These are phyloP conservation scores for Apodemia mormo DNA, from an alignment of 2,888 invertebrate species.

Conservation along the genomic window DNA sequence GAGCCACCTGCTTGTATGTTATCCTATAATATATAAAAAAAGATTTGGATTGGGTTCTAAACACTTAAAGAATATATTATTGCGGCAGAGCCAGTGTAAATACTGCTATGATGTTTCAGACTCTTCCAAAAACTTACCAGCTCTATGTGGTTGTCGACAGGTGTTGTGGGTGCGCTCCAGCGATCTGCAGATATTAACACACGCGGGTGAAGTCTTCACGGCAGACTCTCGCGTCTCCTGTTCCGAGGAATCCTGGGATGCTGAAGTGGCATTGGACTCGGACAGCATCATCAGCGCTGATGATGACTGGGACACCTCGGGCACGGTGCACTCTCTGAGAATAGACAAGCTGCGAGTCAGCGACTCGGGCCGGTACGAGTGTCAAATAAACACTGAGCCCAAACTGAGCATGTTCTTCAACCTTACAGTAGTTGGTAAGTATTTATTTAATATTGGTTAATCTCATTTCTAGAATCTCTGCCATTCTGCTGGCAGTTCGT, in stretches of 20 bases:
- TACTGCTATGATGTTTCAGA: too few species aligned
- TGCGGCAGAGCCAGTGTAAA: too few species aligned
- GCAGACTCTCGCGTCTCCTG: conserved; percentile 85
- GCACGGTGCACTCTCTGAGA: conserved; percentile 81
- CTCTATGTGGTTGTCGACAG: conserved; percentile 57
- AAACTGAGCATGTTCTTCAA: conserved; percentile 86
- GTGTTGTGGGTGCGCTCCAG: conserved; percentile 88
- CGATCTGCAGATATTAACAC: conserved; percentile 87
- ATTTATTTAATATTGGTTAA: neutral
- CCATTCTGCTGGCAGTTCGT: too few species aligned
- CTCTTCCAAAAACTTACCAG: too few species aligned
- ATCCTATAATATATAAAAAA: too few species aligned
- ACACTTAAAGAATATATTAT: too few species aligned
- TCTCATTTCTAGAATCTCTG: too few species aligned
- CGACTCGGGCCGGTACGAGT: conserved; percentile 87
- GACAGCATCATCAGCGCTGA: conserved; percentile 75
- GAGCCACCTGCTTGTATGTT: too few species aligned
- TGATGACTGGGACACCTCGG: conserved; percentile 64
- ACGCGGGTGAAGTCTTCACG: conserved; percentile 84
- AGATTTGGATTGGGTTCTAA: too few species aligned
- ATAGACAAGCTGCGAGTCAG: conserved; percentile 80
- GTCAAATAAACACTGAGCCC: conserved; percentile 88
- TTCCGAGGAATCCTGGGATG: conserved; percentile 63
- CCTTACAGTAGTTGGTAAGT: conserved; percentile 83
- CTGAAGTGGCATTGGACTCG: conserved; percentile 65